These are phyloP conservation scores for Camptogramma bilineatum DNA, from an alignment of 2,888 invertebrate genomes.

Conservation along the genomic window DNA sequence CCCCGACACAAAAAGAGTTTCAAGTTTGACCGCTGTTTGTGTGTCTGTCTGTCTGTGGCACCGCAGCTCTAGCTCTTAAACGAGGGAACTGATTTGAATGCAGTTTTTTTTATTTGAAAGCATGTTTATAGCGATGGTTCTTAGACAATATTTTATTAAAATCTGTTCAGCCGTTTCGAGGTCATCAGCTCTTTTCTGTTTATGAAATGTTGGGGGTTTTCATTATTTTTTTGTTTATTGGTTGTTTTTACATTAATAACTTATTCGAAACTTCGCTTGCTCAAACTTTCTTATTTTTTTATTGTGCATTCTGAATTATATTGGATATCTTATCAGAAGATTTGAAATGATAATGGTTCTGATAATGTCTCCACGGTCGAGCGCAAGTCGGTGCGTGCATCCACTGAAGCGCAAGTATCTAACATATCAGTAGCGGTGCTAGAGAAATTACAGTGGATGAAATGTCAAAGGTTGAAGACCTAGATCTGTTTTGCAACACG, in stretches of 20 bases:
- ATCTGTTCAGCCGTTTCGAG: too few relatives aligned
- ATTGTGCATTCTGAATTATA: constrained; percentile 33
- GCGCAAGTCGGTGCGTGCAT: constrained; percentile 34
- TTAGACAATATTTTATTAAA: too few relatives aligned
- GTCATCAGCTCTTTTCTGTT: too few relatives aligned
- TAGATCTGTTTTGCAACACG: constrained; percentile 23
- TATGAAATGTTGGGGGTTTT: too few relatives aligned
- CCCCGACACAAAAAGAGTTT: too few relatives aligned
- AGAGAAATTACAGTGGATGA: constrained; percentile 24
- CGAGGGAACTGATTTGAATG: too few relatives aligned
- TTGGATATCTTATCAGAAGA: constrained; percentile 39
- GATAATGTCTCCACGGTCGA: constrained; percentile 37
- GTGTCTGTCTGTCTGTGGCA: too few relatives aligned
- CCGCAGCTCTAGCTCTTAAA: too few relatives aligned
- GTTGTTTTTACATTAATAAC: background rate
- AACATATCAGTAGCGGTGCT: constrained; percentile 20
- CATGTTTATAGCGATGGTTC: too few relatives aligned
- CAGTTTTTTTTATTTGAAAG: too few relatives aligned
- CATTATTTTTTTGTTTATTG: too few relatives aligned
- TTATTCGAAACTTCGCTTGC: background rate
- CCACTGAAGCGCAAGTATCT: constrained; percentile 39
- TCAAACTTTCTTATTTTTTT: constrained; percentile 32
- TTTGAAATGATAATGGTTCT: constrained; percentile 41
- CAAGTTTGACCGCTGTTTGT: too few relatives aligned
- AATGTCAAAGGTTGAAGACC: constrained; percentile 38